phyloP scores from a whole-genome alignment of 1,140 invertebrate genomes.

The Saccostrea echinata region DNA sequence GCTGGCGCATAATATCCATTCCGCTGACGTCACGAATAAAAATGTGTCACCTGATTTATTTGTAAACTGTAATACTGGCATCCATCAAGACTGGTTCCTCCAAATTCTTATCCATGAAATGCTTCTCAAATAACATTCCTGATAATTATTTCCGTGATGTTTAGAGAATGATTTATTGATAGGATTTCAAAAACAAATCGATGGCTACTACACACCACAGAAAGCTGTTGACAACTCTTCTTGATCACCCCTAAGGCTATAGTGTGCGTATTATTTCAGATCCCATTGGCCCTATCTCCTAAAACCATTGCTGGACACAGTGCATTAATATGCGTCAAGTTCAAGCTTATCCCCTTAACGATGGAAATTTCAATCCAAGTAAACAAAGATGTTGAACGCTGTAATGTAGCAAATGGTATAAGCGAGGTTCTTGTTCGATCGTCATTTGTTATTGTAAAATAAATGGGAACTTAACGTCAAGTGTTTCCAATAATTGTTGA shows the following conservation, averaged over 20 bases:
- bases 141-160: not conserved
- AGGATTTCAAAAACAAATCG: conserved; percentile 29
- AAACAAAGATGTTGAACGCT: no score
- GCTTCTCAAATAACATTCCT: not conserved
- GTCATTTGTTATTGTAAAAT: no score
- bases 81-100: not conserved
- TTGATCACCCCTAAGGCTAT: not conserved
- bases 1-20: conserved; percentile 11
- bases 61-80: not conserved
- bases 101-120: not conserved
- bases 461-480: no score
- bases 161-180: conserved; percentile 19
- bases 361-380: no score
- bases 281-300: no score
- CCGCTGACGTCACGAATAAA: conserved; percentile 2
- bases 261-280: no score
- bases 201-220: not conserved
- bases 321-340: no score
- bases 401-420: no score
- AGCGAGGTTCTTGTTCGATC: no score
- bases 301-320: no score
- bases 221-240: conserved; percentile 17
- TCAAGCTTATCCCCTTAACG: no score
- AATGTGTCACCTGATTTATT: not conserved
- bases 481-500: no score